Conservation (phyloP, 2,888 invertebrate genomes). For the Lycia hirtaria region DNA sequence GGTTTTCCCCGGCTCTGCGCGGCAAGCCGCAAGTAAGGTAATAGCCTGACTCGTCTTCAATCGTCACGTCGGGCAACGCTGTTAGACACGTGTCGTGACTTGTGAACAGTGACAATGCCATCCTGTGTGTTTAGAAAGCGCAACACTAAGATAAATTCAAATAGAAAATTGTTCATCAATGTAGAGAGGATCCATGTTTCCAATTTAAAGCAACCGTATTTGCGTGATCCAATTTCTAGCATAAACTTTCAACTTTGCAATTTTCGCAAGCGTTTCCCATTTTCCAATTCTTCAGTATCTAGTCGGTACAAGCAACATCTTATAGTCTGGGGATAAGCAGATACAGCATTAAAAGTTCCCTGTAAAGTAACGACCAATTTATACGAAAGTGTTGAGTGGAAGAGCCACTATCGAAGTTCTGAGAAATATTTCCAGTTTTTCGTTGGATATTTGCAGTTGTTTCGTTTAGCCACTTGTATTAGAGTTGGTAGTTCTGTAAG, state of each 20-base stretch:
- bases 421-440: not conserved
- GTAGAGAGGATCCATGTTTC: too few species aligned
- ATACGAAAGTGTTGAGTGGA: not conserved
- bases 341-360: conserved; percentile 44
- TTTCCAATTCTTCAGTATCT: not conserved
- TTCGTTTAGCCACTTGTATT: not conserved
- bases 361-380: conserved; percentile 13
- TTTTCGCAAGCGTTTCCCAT: conserved; percentile 7
- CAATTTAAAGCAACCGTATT: too few species aligned
- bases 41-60: too few species aligned
- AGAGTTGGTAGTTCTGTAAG: conserved; percentile 6
- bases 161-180: too few species aligned
- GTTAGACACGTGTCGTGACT: too few species aligned
- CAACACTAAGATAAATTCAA: too few species aligned
- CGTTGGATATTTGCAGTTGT: not conserved
- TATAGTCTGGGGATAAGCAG: conserved; percentile 1
- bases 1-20: too few species aligned
- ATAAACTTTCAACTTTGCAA: conserved; percentile 2
- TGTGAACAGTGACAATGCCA: too few species aligned
- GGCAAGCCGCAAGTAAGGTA: too few species aligned
- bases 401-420: not conserved
- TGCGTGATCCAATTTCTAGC: conserved; percentile 2
- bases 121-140: too few species aligned
- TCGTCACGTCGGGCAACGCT: too few species aligned
- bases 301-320: conserved; percentile 13